Base-by-base conservation (phyloP, 2,113 vertebrate species). In the Oceanites oceanicus region DNA sequence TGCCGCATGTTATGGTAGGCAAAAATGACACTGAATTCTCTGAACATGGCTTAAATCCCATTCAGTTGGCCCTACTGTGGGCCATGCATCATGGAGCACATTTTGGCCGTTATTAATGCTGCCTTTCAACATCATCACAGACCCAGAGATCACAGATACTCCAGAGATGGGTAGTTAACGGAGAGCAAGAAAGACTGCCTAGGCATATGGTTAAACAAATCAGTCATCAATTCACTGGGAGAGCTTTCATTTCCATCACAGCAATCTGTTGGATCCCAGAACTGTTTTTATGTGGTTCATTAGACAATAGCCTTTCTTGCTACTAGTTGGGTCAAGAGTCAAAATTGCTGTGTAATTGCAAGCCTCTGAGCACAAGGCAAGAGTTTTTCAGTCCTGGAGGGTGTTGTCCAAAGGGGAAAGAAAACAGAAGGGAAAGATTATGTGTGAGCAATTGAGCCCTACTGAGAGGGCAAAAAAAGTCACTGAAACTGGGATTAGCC, bases 301-400 rank as follows among this genome's bases (percentile, higher is more conserved):
- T 76, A 90, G 85, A 97, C 88, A 94, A 90, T 89, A 83, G 71
- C 20, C 29, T 92, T 93, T 88, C 89, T 90, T 88, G 81, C 90
- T 95, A 80, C 79, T 71, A 79, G 58, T 86, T 94, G 49, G 70
- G 94, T 87, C 90, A 87, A 88, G 89, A 91, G 90, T 94, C 94
- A 97, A 90, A 94, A 96, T 29, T 95, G 67, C 93, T 97, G 92
- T 90, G 76, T 96, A 96, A 97, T 90, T 97, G 75, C 47, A 83
- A 86, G 72, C 90, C 95, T 96, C 47, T 6, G 53, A 70, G 80
- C 71, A 91, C 95, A 96, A 81, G 71, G 56, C 56, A 73, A 86
- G 95, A 95, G 72, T 86, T 96, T 96, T 94, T 88, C 53, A 92
- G 49, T 93, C 85, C 89, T 94, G 74, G 47, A 97, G 70, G 75